Evolutionary conservation across 1,140 invertebrate genomes (phyloP).

Genomic region (Schlechtendalia chinensis): DNA sequence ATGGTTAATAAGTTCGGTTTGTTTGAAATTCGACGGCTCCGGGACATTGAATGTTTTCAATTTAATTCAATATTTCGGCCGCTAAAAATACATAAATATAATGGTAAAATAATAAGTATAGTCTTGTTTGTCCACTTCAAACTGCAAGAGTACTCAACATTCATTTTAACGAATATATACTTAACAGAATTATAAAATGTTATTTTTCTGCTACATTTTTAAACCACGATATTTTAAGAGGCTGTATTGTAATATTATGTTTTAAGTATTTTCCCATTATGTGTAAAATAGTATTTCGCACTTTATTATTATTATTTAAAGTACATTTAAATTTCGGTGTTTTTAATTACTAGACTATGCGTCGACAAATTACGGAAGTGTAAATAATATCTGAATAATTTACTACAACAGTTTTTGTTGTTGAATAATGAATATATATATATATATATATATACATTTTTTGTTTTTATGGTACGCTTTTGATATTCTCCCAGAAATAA

Average conservation of each 20-base stretch:
- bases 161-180: not conserved
- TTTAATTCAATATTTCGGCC: too few relatives aligned
- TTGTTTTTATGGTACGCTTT: not conserved
- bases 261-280: not conserved
- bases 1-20: too few relatives aligned
- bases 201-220: not conserved
- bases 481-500: not conserved
- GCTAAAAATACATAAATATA: too few relatives aligned
- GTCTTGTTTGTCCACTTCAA: too few relatives aligned
- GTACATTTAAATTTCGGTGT: not conserved
- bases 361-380: not conserved
- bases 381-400: slow-evolving; percentile 12
- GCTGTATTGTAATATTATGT: not conserved
- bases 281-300: not conserved
- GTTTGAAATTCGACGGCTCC: too few relatives aligned
- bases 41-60: too few relatives aligned
- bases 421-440: too few relatives aligned
- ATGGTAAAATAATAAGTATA: too few relatives aligned
- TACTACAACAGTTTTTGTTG: not conserved
- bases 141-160: too few relatives aligned
- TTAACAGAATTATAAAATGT: not conserved
- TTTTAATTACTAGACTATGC: not conserved
- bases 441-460: too few relatives aligned
- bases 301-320: not conserved
- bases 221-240: not conserved